Conservation (phyloP, 2,113 vertebrate species). For the Daboia siamensis region DNA sequence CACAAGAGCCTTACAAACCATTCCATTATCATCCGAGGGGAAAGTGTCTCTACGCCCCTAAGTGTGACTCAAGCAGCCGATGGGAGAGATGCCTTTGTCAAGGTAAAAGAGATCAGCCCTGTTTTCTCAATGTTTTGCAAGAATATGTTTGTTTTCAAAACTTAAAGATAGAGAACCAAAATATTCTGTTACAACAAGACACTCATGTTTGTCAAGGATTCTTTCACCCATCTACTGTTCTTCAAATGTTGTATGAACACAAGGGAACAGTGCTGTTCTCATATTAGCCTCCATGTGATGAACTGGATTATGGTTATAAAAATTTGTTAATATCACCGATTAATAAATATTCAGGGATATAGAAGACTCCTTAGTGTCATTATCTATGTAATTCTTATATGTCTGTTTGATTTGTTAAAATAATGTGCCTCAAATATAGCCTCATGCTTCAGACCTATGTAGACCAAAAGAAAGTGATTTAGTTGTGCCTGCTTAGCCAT, state of each 20-base stretch:
- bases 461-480: neutral
- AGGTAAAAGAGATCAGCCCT: slow-evolving; percentile 69
- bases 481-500: neutral
- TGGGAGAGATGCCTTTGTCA: slow-evolving; percentile 89
- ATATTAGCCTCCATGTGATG: neutral
- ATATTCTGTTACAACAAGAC: neutral
- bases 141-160: neutral
- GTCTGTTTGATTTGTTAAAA: neutral
- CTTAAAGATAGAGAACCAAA: neutral
- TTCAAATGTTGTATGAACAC: neutral
- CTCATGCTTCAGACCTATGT: neutral
- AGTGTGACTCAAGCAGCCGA: slow-evolving; percentile 80
- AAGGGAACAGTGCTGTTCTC: neutral
- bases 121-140: neutral
- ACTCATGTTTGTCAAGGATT: neutral
- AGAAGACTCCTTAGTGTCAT: neutral
- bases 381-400: neutral
- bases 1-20: slow-evolving; percentile 79
- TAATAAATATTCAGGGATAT: neutral
- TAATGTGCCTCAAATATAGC: neutral
- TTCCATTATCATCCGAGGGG: slow-evolving; percentile 83
- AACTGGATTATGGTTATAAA: neutral
- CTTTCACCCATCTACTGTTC: neutral
- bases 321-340: neutral
- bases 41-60: slow-evolving; percentile 81